Evolutionary conservation across 2,113 vertebrate species (phyloP), one percentile per base, ranked within the genome.

Genomic region (Pteropus alecto): DNA sequence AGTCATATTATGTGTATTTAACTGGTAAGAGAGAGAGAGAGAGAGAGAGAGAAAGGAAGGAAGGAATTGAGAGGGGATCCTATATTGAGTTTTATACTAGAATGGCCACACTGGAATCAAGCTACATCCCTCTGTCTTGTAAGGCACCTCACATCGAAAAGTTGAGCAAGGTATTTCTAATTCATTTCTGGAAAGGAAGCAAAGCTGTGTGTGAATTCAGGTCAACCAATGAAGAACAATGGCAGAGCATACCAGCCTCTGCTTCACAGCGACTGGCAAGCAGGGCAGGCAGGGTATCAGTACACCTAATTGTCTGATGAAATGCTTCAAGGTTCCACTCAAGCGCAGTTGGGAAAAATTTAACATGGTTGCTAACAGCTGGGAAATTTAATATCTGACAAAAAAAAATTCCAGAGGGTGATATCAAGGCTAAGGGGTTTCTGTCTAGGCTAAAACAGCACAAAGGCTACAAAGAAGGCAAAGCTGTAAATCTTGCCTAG

Each of bases 121-220:
- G 65, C 65, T 48, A 33, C 18, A 60, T 7, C 30, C 5, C 15
- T 71, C 63, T 63, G 4, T 89, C 16, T 85, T 60, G 43, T 46
- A 76, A 84, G 28, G 9, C 43, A 26, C 26, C 60, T 86, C 7
- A 63, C 33, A 12, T 68, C 38, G 63, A 90, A 43, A 79, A 58
- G 19, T 3, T 12, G 19, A 77, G 43, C 22, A 48, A 79, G 46
- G 13, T 81, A 76, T 88, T 95, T 94, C 74, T 77, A 33, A 30
- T 91, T 94, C n/a, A n/a, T 90, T 93, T 84, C 91, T 88, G n/a
- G 92, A 91, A 78, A 63, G 14, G 73, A 96, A 84, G 26, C 9
- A 71, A 82, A 88, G 48, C 46, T 51, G 18, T 41, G 11, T 90
- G 35, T 82, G 41, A 86, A 81, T 71, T 76, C 61, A 33, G 58